Evolutionary conservation across 2,113 vertebrate species (phyloP).

Genomic region (Heptranchias perlo): DNA sequence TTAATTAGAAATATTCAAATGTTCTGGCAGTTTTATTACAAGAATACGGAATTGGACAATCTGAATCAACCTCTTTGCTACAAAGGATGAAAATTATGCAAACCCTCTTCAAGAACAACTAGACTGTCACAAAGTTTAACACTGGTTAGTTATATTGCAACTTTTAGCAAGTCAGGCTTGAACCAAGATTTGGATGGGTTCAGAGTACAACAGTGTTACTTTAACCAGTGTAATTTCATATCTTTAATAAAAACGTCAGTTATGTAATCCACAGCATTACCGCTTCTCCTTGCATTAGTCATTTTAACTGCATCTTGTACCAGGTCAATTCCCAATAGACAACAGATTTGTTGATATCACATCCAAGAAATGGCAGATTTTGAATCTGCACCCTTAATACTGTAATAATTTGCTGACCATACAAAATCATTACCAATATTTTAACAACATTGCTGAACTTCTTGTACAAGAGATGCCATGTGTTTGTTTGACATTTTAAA

Average conservation of each 20-base stretch:
- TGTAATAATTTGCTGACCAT: neutral
- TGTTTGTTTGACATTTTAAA: neutral
- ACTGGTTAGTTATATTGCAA: neutral
- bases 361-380: neutral
- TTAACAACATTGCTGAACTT: neutral
- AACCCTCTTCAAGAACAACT: neutral
- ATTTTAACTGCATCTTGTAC: neutral
- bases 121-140: neutral
- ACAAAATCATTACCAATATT: constrained; percentile 20
- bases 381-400: neutral
- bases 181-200: neutral
- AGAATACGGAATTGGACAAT: neutral
- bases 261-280: neutral
- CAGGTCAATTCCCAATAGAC: neutral
- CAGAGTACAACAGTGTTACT: neutral
- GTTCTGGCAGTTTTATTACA: neutral
- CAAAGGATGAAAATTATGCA: neutral
- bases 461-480: neutral
- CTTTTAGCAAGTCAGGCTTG: neutral
- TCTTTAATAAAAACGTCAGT: neutral
- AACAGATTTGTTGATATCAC: neutral
- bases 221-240: neutral
- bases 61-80: neutral
- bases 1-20: neutral
- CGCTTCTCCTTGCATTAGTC: neutral